These are phyloP conservation scores for Empidonax alnorum DNA, from an alignment of 2,113 vertebrate genomes.

Conservation along the genomic window DNA sequence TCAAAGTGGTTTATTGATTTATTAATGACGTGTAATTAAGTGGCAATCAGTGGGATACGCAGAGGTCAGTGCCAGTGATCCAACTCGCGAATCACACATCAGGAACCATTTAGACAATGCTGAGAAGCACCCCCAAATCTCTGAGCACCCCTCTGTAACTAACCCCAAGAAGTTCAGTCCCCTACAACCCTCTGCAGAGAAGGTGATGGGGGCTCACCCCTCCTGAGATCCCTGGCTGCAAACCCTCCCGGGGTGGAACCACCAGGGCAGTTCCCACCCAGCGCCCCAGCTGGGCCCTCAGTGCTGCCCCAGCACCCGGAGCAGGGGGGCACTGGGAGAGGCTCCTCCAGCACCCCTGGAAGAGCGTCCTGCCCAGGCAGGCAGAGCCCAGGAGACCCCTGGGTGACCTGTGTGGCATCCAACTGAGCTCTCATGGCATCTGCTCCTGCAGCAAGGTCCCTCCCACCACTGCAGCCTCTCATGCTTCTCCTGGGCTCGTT, in stretches of 20 bases:
- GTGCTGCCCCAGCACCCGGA: fast-evolving
- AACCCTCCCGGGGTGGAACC: too few species aligned
- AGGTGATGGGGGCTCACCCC: fast-evolving
- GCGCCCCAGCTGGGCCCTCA: fast-evolving
- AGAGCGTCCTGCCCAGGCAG: fast-evolving
- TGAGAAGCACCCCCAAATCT: background rate
- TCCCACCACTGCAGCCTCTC: background rate
- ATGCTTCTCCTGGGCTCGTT: background rate
- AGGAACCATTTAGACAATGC: background rate
- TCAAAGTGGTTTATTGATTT: background rate
- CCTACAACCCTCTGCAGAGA: fast-evolving
- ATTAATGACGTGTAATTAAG: background rate
- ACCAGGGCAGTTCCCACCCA: fast-evolving
- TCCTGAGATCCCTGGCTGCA: background rate
- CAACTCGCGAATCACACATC: background rate
- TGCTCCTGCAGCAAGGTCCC: fast-evolving
- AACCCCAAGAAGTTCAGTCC: too few species aligned
- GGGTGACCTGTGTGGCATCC: fast-evolving
- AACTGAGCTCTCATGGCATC: background rate
- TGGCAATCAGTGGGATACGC: background rate
- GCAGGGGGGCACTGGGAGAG: fast-evolving
- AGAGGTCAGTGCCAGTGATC: background rate
- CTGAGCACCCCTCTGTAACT: background rate
- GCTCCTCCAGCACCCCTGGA: fast-evolving
- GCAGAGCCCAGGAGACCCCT: fast-evolving